A percentile compares a stretch with the other conserved stretches of the same genome.
phyloP scores from a whole-genome alignment of 2,888 invertebrate species.

The Dorcus parallelipipedus region DNA sequence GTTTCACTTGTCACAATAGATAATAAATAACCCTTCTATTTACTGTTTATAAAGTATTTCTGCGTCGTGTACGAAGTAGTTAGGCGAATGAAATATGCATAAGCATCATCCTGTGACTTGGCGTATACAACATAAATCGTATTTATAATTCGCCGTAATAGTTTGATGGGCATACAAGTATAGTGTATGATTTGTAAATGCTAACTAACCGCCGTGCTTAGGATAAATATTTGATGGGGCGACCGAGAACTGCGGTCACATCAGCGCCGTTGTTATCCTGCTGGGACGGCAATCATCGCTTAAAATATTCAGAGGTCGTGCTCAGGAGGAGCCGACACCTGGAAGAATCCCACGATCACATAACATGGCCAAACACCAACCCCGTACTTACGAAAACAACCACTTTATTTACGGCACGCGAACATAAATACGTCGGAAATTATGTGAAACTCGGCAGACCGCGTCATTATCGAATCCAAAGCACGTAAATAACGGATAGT shows the following conservation, averaged over 20 bases:
- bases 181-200: constrained; percentile 7
- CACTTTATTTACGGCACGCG: constrained; percentile 26
- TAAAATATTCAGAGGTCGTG: constrained; percentile 19
- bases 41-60: too few species aligned
- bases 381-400: constrained; percentile 24
- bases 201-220: constrained; percentile 1
- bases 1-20: too few species aligned
- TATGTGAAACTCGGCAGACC: constrained; percentile 12
- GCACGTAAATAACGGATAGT: background rate
- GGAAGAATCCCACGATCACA: constrained; percentile 24
- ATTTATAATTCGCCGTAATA: constrained; percentile 19
- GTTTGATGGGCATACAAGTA: constrained; percentile 13
- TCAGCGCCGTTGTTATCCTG: constrained; percentile 6
- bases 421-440: constrained; percentile 25
- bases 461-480: background rate
- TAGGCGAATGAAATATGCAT: too few species aligned
- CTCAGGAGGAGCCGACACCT: constrained; percentile 10
- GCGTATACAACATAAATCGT: constrained; percentile 10
- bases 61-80: too few species aligned
- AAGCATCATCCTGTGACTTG: too few species aligned
- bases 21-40: too few species aligned
- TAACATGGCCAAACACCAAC: constrained; percentile 26
- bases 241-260: constrained; percentile 1
- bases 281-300: constrained; percentile 14
- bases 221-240: constrained; percentile 13